A percentile compares a stretch with the other conserved stretches of the same genome.
These are phyloP conservation scores for Calephelis nemesis DNA, from an alignment of 1,140 invertebrate species.

Conservation along the genomic window DNA sequence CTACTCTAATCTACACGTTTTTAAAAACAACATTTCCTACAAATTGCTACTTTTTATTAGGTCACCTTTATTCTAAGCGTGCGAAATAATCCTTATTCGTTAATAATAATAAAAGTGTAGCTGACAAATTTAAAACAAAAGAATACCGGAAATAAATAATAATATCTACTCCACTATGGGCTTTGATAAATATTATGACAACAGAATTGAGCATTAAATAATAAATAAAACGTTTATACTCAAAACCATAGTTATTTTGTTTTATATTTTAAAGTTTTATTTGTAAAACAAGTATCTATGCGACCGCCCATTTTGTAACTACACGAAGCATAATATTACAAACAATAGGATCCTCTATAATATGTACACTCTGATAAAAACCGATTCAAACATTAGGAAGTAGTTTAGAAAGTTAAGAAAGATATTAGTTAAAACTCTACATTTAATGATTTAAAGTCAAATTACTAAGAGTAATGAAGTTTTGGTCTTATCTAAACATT, in stretches of 20 bases:
- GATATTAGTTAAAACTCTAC: not conserved
- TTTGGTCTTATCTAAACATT: not conserved
- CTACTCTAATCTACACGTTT: too few species aligned
- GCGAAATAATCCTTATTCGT: too few species aligned
- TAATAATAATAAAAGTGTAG: too few species aligned
- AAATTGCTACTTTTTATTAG: too few species aligned
- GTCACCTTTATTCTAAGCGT: too few species aligned
- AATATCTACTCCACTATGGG: too few species aligned
- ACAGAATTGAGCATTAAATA: not conserved
- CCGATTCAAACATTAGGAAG: not conserved
- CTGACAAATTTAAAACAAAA: too few species aligned
- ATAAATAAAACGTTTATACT: not conserved
- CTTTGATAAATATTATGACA: too few species aligned
- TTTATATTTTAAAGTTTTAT: not conserved
- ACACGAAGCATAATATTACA: not conserved
- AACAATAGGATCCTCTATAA: not conserved
- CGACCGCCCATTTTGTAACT: not conserved
- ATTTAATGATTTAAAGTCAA: slow-evolving; percentile 4
- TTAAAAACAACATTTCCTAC: too few species aligned
- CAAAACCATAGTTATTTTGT: not conserved
- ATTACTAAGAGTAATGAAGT: not conserved
- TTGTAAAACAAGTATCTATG: not conserved
- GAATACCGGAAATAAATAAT: too few species aligned
- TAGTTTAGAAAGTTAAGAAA: slow-evolving; percentile 9
- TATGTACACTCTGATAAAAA: not conserved